These are phyloP conservation scores for Pontoporia blainvillei DNA, from an alignment of 2,113 vertebrate species.

Conservation along the genomic window DNA sequence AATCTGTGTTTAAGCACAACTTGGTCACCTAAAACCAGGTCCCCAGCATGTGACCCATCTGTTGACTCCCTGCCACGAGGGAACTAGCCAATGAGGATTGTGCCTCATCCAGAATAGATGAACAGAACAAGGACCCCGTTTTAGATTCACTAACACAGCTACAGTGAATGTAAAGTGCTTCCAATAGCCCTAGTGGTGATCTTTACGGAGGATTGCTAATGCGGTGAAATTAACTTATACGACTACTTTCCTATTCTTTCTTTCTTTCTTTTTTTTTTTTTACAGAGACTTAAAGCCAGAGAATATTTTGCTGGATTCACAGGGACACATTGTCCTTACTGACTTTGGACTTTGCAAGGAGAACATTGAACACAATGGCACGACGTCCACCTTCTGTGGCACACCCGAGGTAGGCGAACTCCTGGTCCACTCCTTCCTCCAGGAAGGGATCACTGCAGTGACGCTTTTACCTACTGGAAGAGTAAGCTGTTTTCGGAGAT, in stretches of 20 bases:
- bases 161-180: not conserved
- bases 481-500: not conserved
- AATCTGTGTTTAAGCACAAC: not conserved
- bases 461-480: not conserved
- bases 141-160: not conserved
- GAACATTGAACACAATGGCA: slow-evolving; percentile 97
- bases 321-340: slow-evolving; percentile 97
- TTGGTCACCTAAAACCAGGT: not conserved
- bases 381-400: slow-evolving; percentile 98
- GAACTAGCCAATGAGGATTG: not conserved
- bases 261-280: slow-evolving; percentile 54
- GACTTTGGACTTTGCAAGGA: slow-evolving; percentile 99
- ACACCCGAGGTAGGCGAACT: slow-evolving; percentile 91
- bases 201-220: not conserved
- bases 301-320: slow-evolving; percentile 97
- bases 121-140: slow-evolving; percentile 38
- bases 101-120: slow-evolving; percentile 19
- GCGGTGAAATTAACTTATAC: not conserved
- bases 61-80: not conserved
- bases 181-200: not conserved
- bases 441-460: not conserved
- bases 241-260: not conserved
- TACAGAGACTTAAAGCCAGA: slow-evolving; percentile 95
- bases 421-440: not conserved
- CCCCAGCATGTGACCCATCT: not conserved